Evolutionary conservation across 23 tunicate species (phyloP).

Genomic region (Trididemnum clinides): DNA sequence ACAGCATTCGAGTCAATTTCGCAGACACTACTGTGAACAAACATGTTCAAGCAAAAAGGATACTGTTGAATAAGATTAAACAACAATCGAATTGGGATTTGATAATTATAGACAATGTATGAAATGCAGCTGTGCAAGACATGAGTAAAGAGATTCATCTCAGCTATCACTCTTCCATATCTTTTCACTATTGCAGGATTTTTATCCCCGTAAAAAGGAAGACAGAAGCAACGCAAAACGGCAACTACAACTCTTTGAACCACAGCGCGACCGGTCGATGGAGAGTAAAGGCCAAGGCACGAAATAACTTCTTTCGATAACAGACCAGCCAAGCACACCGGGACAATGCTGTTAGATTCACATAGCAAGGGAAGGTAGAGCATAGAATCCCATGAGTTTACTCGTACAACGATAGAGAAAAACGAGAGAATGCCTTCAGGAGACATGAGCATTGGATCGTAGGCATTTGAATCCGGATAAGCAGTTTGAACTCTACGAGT

Average conservation of each 20-base stretch:
- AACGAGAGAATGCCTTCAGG: slow-evolving; percentile 49
- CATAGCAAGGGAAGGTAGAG: slow-evolving; percentile 56
- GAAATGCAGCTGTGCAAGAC: not conserved
- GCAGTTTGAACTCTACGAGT: slow-evolving; percentile 42
- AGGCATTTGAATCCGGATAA: slow-evolving; percentile 13
- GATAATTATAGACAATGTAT: not conserved
- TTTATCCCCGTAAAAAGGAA: not conserved
- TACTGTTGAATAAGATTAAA: not conserved
- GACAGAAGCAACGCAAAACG: not conserved
- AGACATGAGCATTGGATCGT: slow-evolving; percentile 81
- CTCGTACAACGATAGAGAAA: slow-evolving; percentile 39
- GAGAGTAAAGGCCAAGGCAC: not conserved
- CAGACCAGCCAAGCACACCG: slow-evolving; percentile 37
- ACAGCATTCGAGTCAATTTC: not conserved
- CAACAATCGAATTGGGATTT: not conserved
- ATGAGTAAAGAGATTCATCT: slow-evolving; percentile 5
- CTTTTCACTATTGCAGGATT: not conserved
- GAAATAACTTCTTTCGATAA: slow-evolving; percentile 58
- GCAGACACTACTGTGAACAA: not conserved
- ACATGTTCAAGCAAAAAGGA: slow-evolving; percentile 6
- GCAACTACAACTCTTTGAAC: not conserved
- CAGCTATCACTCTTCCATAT: not conserved
- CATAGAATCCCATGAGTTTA: slow-evolving; percentile 58
- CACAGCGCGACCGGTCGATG: not conserved
- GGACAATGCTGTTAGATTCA: slow-evolving; percentile 46